Conservation (phyloP, 1,140 invertebrate species). For the Odontomachus brunneus region DNA sequence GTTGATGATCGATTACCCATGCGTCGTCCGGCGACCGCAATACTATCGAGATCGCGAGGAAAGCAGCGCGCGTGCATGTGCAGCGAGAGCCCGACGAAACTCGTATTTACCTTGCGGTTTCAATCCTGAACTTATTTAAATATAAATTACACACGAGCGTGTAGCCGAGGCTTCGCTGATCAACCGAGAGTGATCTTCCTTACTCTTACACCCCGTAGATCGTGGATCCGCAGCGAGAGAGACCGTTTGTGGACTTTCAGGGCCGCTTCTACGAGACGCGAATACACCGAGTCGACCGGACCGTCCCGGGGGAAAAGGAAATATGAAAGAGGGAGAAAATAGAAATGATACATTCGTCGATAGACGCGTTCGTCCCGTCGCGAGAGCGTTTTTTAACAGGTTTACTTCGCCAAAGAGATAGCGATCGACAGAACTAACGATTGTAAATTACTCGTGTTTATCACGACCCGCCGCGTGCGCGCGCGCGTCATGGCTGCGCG, state of each 20-base stretch:
- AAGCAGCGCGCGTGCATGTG: constrained; percentile 66
- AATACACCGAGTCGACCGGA: neutral
- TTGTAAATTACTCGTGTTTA: neutral
- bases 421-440: neutral
- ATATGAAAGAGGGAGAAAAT: no score
- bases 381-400: neutral
- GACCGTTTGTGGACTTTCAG: constrained; percentile 32
- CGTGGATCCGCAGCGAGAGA: constrained; percentile 53
- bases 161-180: constrained; percentile 62
- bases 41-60: constrained; percentile 69
- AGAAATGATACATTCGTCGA: no score
- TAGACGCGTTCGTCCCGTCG: neutral
- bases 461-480: neutral
- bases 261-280: constrained; percentile 14
- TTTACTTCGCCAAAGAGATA: neutral
- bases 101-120: constrained; percentile 83
- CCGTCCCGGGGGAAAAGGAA: neutral
- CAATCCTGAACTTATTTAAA: constrained; percentile 82
- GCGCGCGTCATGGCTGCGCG: no score
- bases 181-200: constrained; percentile 58
- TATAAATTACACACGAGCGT: constrained; percentile 80
- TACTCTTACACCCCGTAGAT: constrained; percentile 47
- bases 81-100: constrained; percentile 52
- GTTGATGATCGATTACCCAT: constrained; percentile 67
- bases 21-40: constrained; percentile 75